Evolutionary conservation across 2,113 vertebrate genomes (phyloP).

Genomic region (Hydropotes inermis): DNA sequence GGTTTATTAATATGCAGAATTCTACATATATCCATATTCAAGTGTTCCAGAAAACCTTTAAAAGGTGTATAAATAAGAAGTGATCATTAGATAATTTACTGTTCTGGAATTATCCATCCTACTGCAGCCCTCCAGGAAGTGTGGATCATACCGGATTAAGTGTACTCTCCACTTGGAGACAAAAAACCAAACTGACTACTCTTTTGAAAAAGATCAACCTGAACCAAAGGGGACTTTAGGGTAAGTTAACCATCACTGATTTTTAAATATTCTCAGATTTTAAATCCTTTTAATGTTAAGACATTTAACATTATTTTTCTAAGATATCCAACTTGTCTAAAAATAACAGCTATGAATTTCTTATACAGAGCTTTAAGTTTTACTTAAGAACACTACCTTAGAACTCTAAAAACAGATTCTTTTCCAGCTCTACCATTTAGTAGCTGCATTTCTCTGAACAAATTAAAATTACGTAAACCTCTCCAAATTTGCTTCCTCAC

Average conservation of each 20-base stretch:
- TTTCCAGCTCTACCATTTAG: background rate
- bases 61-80: background rate
- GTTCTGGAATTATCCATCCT: background rate
- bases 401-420: background rate
- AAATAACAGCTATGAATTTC: background rate
- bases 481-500: background rate
- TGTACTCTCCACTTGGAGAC: background rate
- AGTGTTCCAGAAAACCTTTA: background rate
- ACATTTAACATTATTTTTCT: background rate
- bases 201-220: background rate
- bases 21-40: background rate
- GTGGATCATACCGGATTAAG: background rate
- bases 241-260: background rate
- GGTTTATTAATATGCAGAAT: background rate
- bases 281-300: background rate
- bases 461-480: conserved; percentile 14
- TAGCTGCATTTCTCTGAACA: background rate
- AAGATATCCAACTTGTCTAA: background rate
- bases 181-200: background rate
- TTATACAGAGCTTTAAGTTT: background rate
- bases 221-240: background rate
- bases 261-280: background rate
- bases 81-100: background rate
- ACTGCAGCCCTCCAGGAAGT: background rate
- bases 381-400: background rate